Evolutionary conservation across 2,888 invertebrate genomes (phyloP).

Genomic region (Sclerodermus sp.): DNA sequence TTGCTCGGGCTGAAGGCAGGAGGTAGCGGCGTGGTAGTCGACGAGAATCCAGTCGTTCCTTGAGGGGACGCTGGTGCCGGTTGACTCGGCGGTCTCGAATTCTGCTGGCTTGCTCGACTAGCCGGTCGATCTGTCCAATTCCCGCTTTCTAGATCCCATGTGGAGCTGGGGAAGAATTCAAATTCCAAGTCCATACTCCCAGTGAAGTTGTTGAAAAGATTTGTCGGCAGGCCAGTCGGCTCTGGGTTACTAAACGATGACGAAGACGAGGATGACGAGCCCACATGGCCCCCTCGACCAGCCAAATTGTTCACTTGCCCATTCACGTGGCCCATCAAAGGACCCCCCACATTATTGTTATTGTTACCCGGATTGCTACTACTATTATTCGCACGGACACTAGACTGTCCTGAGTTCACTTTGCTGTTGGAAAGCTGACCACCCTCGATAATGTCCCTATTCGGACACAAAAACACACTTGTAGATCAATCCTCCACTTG

Average conservation of each 20-base stretch:
- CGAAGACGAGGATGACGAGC: slow-evolving; percentile 28
- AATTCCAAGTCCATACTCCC: slow-evolving; percentile 66
- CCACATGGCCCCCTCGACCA: slow-evolving; percentile 42
- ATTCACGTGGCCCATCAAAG: slow-evolving; percentile 74
- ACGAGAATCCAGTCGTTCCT: slow-evolving; percentile 56
- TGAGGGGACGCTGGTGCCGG: slow-evolving; percentile 60
- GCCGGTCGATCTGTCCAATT: slow-evolving; percentile 61
- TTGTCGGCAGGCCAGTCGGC: slow-evolving; percentile 38
- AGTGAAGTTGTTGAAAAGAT: slow-evolving; percentile 48
- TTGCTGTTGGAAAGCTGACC: slow-evolving; percentile 57
- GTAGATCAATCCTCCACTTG: neutral
- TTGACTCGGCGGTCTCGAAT: slow-evolving; percentile 65
- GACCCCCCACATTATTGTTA: slow-evolving; percentile 67
- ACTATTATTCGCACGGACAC: slow-evolving; percentile 52
- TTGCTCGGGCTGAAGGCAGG: slow-evolving; percentile 58
- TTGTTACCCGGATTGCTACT: slow-evolving; percentile 53
- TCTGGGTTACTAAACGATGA: slow-evolving; percentile 13
- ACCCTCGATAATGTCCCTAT: slow-evolving; percentile 56
- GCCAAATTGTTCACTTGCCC: slow-evolving; percentile 58
- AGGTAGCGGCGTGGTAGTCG: slow-evolving; percentile 61
- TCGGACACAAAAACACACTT: slow-evolving; percentile 42
- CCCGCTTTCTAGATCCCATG: slow-evolving; percentile 62
- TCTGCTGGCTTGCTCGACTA: slow-evolving; percentile 67
- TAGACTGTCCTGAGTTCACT: slow-evolving; percentile 53
- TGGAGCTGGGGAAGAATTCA: slow-evolving; percentile 67